These are phyloP conservation scores for Callyntrura sp. DNA, from an alignment of 2,888 invertebrate species.

Conservation along the genomic window DNA sequence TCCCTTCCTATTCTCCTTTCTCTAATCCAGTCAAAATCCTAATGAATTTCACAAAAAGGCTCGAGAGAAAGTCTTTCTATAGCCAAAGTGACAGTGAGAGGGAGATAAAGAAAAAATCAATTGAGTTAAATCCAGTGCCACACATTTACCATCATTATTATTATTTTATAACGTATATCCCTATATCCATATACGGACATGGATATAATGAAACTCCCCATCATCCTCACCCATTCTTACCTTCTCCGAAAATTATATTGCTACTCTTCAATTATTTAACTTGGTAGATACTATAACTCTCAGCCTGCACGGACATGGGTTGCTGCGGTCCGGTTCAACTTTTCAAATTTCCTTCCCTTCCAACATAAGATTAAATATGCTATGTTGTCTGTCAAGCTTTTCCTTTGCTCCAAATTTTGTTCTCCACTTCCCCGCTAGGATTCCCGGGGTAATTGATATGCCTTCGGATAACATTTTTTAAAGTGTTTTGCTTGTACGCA, in stretches of 20 bases:
- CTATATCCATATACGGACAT: too few species aligned
- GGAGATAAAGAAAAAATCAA: constrained; percentile 40
- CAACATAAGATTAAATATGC: too few species aligned
- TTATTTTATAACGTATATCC: too few species aligned
- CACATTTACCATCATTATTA: constrained; percentile 2
- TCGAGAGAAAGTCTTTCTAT: background rate
- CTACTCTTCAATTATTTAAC: too few species aligned
- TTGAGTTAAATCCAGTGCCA: constrained; percentile 46
- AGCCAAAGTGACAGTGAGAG: too few species aligned
- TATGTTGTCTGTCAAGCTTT: constrained; percentile 43
- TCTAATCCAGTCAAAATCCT: constrained; percentile 45
- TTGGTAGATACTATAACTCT: too few species aligned
- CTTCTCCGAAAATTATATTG: too few species aligned
- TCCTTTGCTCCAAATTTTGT: constrained; percentile 25
- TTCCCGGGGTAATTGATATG: constrained; percentile 1
- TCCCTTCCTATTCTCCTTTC: background rate
- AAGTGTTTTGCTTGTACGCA: background rate
- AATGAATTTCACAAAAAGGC: constrained; percentile 39
- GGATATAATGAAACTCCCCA: too few species aligned
- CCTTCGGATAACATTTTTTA: constrained; percentile 41
- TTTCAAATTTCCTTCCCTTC: constrained; percentile 60
- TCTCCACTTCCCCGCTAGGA: background rate
- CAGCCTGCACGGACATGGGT: too few species aligned
- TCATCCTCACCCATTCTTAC: too few species aligned
- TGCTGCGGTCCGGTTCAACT: constrained; percentile 21